These are phyloP conservation scores for Drosophila asahinai DNA, from an alignment of 1,140 invertebrate genomes.

Conservation along the genomic window DNA sequence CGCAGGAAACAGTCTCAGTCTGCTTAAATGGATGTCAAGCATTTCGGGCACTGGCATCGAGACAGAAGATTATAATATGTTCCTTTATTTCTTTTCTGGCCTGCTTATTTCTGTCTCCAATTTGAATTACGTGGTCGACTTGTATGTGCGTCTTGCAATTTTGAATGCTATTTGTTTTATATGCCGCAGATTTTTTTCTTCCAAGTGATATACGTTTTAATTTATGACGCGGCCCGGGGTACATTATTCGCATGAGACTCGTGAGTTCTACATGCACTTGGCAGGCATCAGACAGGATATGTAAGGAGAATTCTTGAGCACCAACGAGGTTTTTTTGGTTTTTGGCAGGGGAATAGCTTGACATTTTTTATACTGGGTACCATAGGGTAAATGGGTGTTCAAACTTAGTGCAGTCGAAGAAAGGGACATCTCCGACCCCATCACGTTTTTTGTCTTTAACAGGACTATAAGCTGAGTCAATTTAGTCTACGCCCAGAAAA, in stretches of 20 bases:
- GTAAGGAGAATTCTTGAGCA: constrained; percentile 25
- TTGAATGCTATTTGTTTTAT: constrained; percentile 81
- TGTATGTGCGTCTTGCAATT: constrained; percentile 71
- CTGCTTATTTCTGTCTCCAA: constrained; percentile 72
- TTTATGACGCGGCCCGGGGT: constrained; percentile 68
- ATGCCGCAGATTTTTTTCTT: constrained; percentile 78
- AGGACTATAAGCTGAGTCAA: not conserved
- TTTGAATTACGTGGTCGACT: constrained; percentile 70
- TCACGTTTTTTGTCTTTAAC: not conserved
- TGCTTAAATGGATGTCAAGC: constrained; percentile 65
- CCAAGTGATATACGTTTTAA: constrained; percentile 82
- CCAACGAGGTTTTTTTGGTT: not conserved
- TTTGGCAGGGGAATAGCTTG: constrained; percentile 8
- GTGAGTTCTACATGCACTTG: constrained; percentile 78
- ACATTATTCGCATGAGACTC: constrained; percentile 61
- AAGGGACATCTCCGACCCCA: no score
- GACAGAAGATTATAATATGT: constrained; percentile 50
- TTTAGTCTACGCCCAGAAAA: not conserved
- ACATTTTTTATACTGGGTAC: not conserved
- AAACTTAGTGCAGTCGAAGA: not conserved
- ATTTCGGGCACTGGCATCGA: constrained; percentile 46
- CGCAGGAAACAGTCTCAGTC: constrained; percentile 36
- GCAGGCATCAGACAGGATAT: constrained; percentile 59
- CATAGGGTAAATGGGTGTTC: not conserved
- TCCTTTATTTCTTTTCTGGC: constrained; percentile 18